These are phyloP conservation scores for Siphlonurus alternatus DNA, from an alignment of 2,888 invertebrate genomes.

Conservation along the genomic window DNA sequence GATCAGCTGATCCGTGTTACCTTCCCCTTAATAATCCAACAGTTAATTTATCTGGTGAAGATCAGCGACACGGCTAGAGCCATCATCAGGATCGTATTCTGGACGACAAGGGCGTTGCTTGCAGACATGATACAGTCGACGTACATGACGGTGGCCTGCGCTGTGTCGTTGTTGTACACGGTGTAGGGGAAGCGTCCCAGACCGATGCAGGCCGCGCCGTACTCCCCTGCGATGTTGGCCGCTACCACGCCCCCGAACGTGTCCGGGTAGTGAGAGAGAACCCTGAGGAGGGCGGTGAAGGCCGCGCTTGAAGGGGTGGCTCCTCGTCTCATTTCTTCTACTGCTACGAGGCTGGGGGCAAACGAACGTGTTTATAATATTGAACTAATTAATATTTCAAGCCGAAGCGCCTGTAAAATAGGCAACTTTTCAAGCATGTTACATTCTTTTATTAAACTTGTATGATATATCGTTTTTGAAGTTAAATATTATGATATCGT, in stretches of 20 bases:
- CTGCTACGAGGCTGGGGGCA: slow-evolving; percentile 55
- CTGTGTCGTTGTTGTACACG: slow-evolving; percentile 12
- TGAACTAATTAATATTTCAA: not conserved
- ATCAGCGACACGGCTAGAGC: too few species aligned
- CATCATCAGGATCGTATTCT: too few species aligned
- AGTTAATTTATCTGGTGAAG: too few species aligned
- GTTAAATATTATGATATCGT: too few species aligned
- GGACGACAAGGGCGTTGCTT: too few species aligned
- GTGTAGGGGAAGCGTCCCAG: slow-evolving; percentile 21
- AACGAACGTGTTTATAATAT: not conserved
- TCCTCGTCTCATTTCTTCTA: slow-evolving; percentile 77
- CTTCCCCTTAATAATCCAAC: too few species aligned
- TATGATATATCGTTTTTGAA: too few species aligned
- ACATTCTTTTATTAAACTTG: too few species aligned
- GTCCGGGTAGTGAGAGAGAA: slow-evolving; percentile 52
- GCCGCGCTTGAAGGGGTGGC: slow-evolving; percentile 56
- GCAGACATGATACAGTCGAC: too few species aligned
- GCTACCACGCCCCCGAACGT: slow-evolving; percentile 79
- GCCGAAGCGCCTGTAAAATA: too few species aligned
- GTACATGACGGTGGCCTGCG: too few species aligned
- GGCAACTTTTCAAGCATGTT: not conserved
- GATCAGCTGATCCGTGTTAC: too few species aligned
- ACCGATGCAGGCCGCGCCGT: slow-evolving; percentile 73
- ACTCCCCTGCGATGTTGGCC: slow-evolving; percentile 49
- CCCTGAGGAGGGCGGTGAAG: slow-evolving; percentile 48